These are phyloP conservation scores for Epistrophe grossulariae DNA, from an alignment of 2,888 invertebrate genomes.

Conservation along the genomic window DNA sequence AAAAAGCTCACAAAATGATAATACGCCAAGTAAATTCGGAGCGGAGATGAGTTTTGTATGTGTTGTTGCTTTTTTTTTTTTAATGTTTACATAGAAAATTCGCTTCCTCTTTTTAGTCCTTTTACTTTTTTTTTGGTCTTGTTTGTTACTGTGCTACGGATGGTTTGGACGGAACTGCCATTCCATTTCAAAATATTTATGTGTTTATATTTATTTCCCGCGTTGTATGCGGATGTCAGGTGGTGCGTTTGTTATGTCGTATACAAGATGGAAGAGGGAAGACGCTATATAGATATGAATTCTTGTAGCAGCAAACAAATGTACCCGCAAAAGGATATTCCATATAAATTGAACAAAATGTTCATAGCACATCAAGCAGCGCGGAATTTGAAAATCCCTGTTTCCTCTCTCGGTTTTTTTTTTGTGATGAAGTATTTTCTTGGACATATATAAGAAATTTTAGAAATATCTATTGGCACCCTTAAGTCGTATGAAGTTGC, in stretches of 20 bases:
- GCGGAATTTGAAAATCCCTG: conserved; percentile 39
- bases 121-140: conserved; percentile 14
- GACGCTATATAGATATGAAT: neutral
- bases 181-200: conserved; percentile 70
- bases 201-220: conserved; percentile 67
- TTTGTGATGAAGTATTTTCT: conserved; percentile 25
- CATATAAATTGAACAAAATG: conserved; percentile 64
- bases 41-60: conserved; percentile 60
- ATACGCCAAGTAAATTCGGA: conserved; percentile 59
- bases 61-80: conserved; percentile 27
- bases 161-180: conserved; percentile 53
- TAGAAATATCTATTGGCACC: neutral
- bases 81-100: conserved; percentile 28
- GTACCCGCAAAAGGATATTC: conserved; percentile 50
- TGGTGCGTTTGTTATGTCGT: neutral
- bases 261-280: neutral
- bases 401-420: conserved; percentile 10
- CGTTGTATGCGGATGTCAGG: conserved; percentile 50
- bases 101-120: conserved; percentile 27
- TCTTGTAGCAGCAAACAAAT: conserved; percentile 10
- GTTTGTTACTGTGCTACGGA: conserved; percentile 2
- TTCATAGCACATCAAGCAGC: conserved; percentile 43
- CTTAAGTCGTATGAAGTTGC: neutral
- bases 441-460: conserved; percentile 30
- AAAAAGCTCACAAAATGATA: conserved; percentile 72